A percentile compares a stretch with the other conserved stretches of the same genome.
Conservation (phyloP, 1,140 invertebrate genomes). For the Luehdorfia chinensis region DNA sequence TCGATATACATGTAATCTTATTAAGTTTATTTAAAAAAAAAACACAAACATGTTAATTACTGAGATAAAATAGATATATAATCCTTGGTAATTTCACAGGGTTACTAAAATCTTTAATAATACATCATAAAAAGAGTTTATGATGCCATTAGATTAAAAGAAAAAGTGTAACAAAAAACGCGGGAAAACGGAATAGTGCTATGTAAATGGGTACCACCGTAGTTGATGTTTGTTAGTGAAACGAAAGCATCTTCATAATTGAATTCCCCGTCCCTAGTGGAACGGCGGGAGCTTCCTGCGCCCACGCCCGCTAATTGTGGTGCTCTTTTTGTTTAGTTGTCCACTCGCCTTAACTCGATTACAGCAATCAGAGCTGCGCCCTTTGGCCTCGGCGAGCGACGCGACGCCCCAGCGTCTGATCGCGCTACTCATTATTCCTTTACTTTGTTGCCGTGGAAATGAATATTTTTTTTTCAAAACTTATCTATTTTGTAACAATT, state of each 20-base stretch:
- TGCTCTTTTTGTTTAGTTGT: slow-evolving; percentile 70
- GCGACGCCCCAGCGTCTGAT: slow-evolving; percentile 46
- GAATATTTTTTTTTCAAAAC: too few species aligned
- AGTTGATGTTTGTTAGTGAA: slow-evolving; percentile 39
- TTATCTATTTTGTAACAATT: slow-evolving; percentile 11
- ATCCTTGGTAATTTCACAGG: too few species aligned
- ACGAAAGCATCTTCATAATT: slow-evolving; percentile 47
- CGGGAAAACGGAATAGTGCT: slow-evolving; percentile 5
- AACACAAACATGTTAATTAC: too few species aligned
- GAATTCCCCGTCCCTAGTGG: slow-evolving; percentile 46
- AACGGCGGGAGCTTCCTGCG: slow-evolving; percentile 61
- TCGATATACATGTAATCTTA: too few species aligned
- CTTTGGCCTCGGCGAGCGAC: slow-evolving; percentile 46
- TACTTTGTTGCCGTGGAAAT: background rate
- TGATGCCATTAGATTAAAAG: too few species aligned
- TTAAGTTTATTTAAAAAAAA: too few species aligned
- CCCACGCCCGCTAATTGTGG: slow-evolving; percentile 63
- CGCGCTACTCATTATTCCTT: slow-evolving; percentile 16
- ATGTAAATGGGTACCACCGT: slow-evolving; percentile 16
- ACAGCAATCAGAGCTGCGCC: slow-evolving; percentile 65
- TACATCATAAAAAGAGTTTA: too few species aligned
- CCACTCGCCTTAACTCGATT: slow-evolving; percentile 65
- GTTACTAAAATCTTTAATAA: too few species aligned
- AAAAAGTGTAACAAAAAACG: too few species aligned
- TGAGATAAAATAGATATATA: too few species aligned